These are phyloP conservation scores for Anguilla anguilla DNA, from an alignment of 2,797 vertebrate species.

Conservation along the genomic window DNA sequence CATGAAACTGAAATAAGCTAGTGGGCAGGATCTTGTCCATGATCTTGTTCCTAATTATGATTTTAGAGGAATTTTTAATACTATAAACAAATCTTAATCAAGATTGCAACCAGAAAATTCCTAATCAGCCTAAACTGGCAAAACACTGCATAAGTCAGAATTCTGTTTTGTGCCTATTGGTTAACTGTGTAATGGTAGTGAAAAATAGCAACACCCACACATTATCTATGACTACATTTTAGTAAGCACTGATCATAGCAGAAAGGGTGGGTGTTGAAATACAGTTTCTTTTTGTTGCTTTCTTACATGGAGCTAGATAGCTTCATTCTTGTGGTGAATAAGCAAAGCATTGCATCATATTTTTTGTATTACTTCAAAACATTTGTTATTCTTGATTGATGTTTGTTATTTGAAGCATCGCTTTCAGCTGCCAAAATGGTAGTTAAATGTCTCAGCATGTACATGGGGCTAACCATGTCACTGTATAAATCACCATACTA, in stretches of 20 bases:
- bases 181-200: neutral
- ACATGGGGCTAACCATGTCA: neutral
- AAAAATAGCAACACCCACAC: neutral
- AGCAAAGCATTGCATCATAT: neutral
- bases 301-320: neutral
- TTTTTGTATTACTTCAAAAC: conserved; percentile 13
- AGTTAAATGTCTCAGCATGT: conserved; percentile 20
- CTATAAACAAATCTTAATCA: too few relatives aligned
- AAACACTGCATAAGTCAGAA: neutral
- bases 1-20: too few relatives aligned
- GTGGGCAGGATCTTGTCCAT: too few relatives aligned
- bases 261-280: neutral
- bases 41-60: too few relatives aligned
- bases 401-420: conserved; percentile 8
- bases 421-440: conserved; percentile 23
- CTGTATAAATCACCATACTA: conserved; percentile 28
- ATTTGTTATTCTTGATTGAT: conserved; percentile 15
- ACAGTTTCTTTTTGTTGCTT: neutral
- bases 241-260: neutral
- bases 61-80: too few relatives aligned
- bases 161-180: neutral
- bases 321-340: neutral
- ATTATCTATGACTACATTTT: neutral
- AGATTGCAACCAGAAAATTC: neutral
- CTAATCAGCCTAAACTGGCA: neutral